Evolutionary conservation across 2,113 vertebrate genomes (phyloP).

Genomic region (Sturnus vulgaris): DNA sequence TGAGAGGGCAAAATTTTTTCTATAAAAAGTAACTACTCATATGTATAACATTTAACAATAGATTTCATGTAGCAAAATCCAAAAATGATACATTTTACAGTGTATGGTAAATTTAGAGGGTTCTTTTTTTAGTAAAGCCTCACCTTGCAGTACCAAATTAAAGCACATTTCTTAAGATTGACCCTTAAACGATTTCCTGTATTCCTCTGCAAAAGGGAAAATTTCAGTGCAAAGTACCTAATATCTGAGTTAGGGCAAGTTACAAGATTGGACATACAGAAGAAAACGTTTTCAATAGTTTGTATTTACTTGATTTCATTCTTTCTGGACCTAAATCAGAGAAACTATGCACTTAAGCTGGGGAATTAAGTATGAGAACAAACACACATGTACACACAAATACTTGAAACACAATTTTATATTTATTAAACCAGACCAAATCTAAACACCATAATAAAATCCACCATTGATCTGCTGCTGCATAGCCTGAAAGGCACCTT

Average conservation of each 20-base stretch:
- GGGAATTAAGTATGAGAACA: not conserved
- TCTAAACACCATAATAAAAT: not conserved
- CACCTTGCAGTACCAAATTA: not conserved
- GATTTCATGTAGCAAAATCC: not conserved
- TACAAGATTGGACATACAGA: not conserved
- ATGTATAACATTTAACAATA: not conserved
- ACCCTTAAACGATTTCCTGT: not conserved
- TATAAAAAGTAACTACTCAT: not conserved
- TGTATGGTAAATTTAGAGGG: not conserved
- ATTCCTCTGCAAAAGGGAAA: not conserved
- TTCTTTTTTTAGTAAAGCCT: not conserved
- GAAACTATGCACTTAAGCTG: not conserved
- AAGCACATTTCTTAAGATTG: rapidly evolving
- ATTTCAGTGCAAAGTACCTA: not conserved
- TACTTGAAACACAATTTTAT: not conserved
- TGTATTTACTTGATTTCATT: not conserved
- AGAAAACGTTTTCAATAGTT: not conserved
- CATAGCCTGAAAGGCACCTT: not conserved
- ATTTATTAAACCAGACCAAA: not conserved
- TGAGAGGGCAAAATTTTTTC: not conserved
- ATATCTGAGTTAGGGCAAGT: not conserved
- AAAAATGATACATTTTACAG: not conserved
- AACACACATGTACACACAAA: not conserved
- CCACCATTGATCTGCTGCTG: not conserved
- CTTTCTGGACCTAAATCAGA: not conserved